phyloP scores from a whole-genome alignment of 2,797 vertebrate species.

The Phrynocephalus forsythii region DNA sequence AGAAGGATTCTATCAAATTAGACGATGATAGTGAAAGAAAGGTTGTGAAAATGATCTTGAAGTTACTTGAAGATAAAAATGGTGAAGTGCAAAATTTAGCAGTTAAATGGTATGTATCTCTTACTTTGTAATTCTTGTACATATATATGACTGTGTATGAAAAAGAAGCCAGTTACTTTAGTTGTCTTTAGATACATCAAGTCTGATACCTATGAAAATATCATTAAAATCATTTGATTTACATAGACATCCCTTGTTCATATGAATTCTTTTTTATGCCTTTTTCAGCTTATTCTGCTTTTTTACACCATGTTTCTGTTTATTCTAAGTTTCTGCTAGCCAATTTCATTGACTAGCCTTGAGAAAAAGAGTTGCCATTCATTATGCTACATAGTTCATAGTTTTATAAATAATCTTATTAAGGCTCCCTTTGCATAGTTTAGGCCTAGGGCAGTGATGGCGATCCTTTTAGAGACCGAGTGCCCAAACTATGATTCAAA shows the following conservation, averaged over 20 bases:
- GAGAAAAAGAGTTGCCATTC: neutral
- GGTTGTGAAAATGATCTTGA: conserved; percentile 99
- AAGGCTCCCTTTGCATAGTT: neutral
- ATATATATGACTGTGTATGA: neutral
- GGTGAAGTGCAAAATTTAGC: conserved; percentile 98
- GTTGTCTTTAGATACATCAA: too few species aligned
- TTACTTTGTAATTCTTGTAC: conserved; percentile 25
- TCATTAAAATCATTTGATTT: neutral
- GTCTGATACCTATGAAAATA: too few species aligned
- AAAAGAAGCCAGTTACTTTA: neutral
- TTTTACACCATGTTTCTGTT: neutral
- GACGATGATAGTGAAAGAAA: conserved; percentile 99
- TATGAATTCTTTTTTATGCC: neutral
- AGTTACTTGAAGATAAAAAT: conserved; percentile 98
- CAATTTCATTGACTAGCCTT: neutral
- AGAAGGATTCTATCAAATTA: conserved; percentile 99
- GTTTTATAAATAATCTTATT: neutral
- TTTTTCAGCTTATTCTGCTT: too few species aligned
- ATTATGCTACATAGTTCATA: neutral
- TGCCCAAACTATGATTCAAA: too few species aligned
- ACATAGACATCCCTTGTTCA: neutral
- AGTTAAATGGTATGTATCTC: conserved; percentile 91
- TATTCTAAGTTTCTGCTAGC: neutral
- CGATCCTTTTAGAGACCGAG: too few species aligned
- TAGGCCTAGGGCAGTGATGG: too few species aligned